A percentile compares a stretch with the other conserved stretches of the same genome.
Conservation (phyloP, 2,797 vertebrate genomes). For the Chiroxiphia lanceolata region DNA sequence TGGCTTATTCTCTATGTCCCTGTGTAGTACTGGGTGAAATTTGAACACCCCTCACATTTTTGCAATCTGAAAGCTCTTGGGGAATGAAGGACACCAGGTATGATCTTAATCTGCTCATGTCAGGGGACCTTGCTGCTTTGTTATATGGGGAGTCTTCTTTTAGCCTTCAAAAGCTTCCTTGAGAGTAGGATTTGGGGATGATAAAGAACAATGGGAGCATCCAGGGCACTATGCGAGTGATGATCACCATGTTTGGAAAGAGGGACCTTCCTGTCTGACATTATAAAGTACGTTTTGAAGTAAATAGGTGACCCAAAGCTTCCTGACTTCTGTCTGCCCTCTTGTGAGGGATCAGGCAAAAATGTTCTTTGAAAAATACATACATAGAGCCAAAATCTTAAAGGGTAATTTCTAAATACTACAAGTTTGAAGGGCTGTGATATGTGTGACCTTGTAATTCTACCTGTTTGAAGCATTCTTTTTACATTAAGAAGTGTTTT, state of each 20-base stretch:
- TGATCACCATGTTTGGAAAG: not conserved
- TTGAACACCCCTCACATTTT: not conserved
- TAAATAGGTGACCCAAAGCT: not conserved
- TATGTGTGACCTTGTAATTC: not conserved
- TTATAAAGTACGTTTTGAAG: not conserved
- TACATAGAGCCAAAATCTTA: not conserved
- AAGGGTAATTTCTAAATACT: not conserved
- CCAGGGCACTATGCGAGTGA: not conserved
- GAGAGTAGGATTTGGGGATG: not conserved
- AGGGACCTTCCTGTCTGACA: not conserved
- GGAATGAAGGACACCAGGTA: not conserved
- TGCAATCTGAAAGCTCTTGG: not conserved
- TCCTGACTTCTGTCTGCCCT: not conserved
- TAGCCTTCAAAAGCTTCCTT: not conserved
- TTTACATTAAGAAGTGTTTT: not conserved
- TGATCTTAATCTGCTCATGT: not conserved
- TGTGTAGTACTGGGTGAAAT: not conserved
- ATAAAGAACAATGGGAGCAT: not conserved
- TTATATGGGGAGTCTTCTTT: not conserved
- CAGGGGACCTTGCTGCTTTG: not conserved
- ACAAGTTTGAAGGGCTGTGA: not conserved
- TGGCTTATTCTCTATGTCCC: not conserved
- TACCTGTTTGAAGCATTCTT: not conserved
- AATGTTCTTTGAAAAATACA: not conserved
- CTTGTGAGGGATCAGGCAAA: not conserved